Evolutionary conservation across 2,888 invertebrate species (phyloP), one percentile per base, ranked within the genome.

Genomic region (Oasisia sp.): DNA sequence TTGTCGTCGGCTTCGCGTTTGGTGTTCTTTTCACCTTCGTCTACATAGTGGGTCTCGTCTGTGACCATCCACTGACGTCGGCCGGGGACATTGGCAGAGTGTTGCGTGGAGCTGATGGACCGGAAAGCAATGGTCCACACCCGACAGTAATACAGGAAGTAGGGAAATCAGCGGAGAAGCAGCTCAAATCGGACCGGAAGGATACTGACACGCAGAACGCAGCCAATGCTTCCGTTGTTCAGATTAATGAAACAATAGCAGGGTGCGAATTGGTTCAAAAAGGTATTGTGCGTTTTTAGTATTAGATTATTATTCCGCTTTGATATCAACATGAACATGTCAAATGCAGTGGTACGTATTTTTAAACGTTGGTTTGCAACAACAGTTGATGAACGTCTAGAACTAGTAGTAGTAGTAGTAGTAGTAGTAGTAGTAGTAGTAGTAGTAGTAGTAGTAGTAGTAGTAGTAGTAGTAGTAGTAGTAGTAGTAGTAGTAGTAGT

Each of bases 341-440:
- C 9, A 50, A 50, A 1, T 50, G 2, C 50, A 1, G 38, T 38
- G 38, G 50, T 50, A 50, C 50, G 50, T 50, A 50, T 50, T 9
- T 50, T 50, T 50, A 50, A 50, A 14, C 50, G 9, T 14, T 12
- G 50, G 9, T 50, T 50, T 50, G 50, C 50, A 12, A 9, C 50
- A 50, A 50, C 14, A 5, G 50, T 50, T 50, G 50, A 50, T 12
- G 50, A 5, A 50, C 50, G 9, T 9, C 11, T 89, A 89, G 9
- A 12, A 89, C 11, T 89, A 89, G 9, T 32, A 38, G 38, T 38
- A 38, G 38, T 38, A 38, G 38, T 38, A 38, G 38, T 38, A 89
- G 89, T 89, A 89, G 89, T 89, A 89, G 89, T 89, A 89, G 89
- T 89, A 89, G 89, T 89, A 89, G 89, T 89, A 89, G 89, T 89